Percentiles rank a stretch among this genome's conserved stretches.
phyloP scores from a whole-genome alignment of 2,888 invertebrate species.

The Salticus scenicus region DNA sequence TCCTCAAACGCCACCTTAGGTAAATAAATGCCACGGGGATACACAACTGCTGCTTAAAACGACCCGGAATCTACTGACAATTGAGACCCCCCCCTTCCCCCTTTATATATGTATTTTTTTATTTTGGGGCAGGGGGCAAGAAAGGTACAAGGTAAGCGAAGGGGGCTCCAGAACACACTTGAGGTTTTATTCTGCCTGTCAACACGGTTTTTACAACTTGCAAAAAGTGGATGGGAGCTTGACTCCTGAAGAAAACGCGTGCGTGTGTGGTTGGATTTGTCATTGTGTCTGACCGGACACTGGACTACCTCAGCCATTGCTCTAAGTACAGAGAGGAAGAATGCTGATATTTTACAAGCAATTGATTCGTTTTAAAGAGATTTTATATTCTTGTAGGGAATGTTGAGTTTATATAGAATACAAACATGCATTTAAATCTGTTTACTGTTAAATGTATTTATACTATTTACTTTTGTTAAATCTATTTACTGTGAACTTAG shows the following conservation, averaged over 20 bases:
- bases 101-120: not conserved
- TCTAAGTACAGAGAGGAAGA: not conserved
- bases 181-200: conserved; percentile 60
- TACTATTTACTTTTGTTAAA: too few relatives aligned
- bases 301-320: not conserved
- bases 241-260: not conserved
- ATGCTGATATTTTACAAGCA: not conserved
- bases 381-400: not conserved
- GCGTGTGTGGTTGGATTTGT: not conserved
- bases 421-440: not conserved
- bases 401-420: not conserved
- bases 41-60: conserved; percentile 62
- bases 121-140: too few relatives aligned
- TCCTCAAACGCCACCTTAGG: conserved; percentile 67
- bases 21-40: conserved; percentile 67
- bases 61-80: conserved; percentile 64
- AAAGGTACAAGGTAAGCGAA: not conserved
- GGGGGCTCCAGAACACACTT: not conserved
- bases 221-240: conserved; percentile 16
- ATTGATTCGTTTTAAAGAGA: not conserved
- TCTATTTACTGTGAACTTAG: too few relatives aligned
- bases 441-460: too few relatives aligned
- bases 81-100: conserved; percentile 25
- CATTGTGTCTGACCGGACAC: not conserved
- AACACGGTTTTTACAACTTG: conserved; percentile 51